Base-by-base conservation (phyloP, 2,797 vertebrate genomes). In the Anomalospiza imberbis region DNA sequence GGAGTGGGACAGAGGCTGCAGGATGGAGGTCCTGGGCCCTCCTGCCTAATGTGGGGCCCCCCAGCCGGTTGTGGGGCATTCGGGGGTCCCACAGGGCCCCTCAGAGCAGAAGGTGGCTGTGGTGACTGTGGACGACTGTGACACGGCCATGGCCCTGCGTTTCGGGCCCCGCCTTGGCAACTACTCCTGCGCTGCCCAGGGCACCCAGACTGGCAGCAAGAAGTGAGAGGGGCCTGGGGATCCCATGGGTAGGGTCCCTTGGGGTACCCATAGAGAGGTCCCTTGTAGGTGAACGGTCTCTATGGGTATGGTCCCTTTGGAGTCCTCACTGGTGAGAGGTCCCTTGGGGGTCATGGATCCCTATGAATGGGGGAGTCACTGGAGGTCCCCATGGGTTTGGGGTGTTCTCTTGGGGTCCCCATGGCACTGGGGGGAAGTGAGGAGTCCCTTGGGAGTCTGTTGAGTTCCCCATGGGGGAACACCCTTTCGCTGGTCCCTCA, bases 51-150 rank as follows among this genome's bases (percentile, higher is more conserved):
- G 44, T 61, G 85, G 22, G 21, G 67, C 19, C 87, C 86, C 40
- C 21, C 97, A 99, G 99, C 99, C 99, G 1, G 89, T 99, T 91
- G 47, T 99, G 60, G 99, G 98, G 87, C 98, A 98, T 86, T 98
- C 98, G 0, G 99, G 99, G 72, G 97, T 99, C 67, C 98, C 99
- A 0, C 99, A 99, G 97, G 99, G 99, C 40, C 99, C 99, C 16
- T 99, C 99, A 0, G 99, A 99, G 94, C 98, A 99, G 97, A 99
- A 99, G 97, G 98, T 99, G 7, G 99, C 99, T 1, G 98, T 99
- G 53, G 98, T 99, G 96, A 98, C 98, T 0, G 98, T 99, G 96
- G 99, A 99, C 45, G 98, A 98, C 97, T 99, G 99, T 34, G 99
- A 99, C 96, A 97, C 98, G 1, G 98, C 98, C 1, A 97, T 99